Evolutionary conservation across 2,113 vertebrate species (phyloP).

Genomic region (Neofelis nebulosa): DNA sequence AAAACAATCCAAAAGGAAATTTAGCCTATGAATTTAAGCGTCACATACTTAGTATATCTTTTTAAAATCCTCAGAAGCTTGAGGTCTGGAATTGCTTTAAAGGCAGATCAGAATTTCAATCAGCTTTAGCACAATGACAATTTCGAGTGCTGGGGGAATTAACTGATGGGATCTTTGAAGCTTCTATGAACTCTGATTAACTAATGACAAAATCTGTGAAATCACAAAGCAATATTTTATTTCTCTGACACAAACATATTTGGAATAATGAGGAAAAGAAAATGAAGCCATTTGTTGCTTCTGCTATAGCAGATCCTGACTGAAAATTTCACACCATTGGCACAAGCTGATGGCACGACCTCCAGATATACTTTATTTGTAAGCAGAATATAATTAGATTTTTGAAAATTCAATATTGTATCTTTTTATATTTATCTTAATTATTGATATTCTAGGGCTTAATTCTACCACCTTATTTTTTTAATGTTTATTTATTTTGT

Average conservation of each 20-base stretch:
- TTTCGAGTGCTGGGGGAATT: conserved; percentile 84
- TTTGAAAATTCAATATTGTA: not conserved
- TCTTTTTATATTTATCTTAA: conserved; percentile 4
- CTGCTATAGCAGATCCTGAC: conserved; percentile 69
- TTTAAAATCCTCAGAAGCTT: conserved; percentile 64
- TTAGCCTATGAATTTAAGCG: conserved; percentile 58
- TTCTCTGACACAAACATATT: conserved; percentile 78
- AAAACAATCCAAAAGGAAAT: conserved; percentile 63
- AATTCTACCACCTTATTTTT: conserved; percentile 34
- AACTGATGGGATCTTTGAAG: conserved; percentile 87
- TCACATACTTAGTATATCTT: conserved; percentile 43
- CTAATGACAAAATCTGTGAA: conserved; percentile 87
- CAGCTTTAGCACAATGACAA: conserved; percentile 85
- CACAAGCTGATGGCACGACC: conserved; percentile 76
- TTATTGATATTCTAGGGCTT: not conserved
- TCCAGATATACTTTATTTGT: conserved; percentile 73
- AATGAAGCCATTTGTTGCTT: conserved; percentile 82
- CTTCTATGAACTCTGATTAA: conserved; percentile 85
- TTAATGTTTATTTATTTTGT: too few relatives aligned
- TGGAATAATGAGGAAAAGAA: conserved; percentile 78
- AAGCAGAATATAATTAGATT: conserved; percentile 6
- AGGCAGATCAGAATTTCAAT: conserved; percentile 85
- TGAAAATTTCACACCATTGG: conserved; percentile 81
- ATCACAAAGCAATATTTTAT: conserved; percentile 83
- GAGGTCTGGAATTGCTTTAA: conserved; percentile 76